A percentile compares a stretch with the other conserved stretches of the same genome.
Conservation (phyloP, 2,113 vertebrate species). For the Labeo catla region DNA sequence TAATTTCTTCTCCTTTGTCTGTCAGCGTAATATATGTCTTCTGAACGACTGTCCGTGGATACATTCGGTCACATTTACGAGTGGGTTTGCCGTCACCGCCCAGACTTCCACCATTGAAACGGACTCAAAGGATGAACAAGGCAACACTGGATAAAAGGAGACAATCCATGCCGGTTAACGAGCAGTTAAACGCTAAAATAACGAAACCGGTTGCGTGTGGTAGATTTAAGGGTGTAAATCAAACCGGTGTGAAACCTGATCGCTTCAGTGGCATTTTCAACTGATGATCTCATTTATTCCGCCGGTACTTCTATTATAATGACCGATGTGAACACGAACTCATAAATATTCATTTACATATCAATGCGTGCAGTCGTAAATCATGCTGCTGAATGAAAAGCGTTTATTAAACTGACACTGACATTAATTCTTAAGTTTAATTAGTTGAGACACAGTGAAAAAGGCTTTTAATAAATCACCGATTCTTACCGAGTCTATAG, state of each 20-base stretch:
- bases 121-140: not conserved
- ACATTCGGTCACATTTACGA: constrained; percentile 43
- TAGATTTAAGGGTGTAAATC: not conserved
- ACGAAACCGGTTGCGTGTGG: not conserved
- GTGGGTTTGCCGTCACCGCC: constrained; percentile 69
- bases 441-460: not conserved
- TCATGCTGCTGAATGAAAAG: not conserved
- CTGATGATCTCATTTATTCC: constrained; percentile 25
- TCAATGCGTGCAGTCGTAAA: constrained; percentile 35
- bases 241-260: constrained; percentile 45
- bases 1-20: not conserved
- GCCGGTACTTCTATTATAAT: not conserved
- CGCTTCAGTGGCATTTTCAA: constrained; percentile 24
- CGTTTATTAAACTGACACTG: not conserved
- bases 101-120: constrained; percentile 52
- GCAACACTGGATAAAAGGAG: constrained; percentile 6
- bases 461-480: not conserved
- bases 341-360: constrained; percentile 34
- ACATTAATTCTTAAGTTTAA: not conserved
- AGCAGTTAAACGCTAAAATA: not conserved
- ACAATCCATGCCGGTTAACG: not conserved
- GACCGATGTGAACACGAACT: constrained; percentile 5
- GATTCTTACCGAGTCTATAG: constrained; percentile 37
- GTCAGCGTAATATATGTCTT: constrained; percentile 6
- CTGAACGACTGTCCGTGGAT: constrained; percentile 21